Evolutionary conservation across 2,113 vertebrate genomes (phyloP).

Genomic region (Mustelus asterias): DNA sequence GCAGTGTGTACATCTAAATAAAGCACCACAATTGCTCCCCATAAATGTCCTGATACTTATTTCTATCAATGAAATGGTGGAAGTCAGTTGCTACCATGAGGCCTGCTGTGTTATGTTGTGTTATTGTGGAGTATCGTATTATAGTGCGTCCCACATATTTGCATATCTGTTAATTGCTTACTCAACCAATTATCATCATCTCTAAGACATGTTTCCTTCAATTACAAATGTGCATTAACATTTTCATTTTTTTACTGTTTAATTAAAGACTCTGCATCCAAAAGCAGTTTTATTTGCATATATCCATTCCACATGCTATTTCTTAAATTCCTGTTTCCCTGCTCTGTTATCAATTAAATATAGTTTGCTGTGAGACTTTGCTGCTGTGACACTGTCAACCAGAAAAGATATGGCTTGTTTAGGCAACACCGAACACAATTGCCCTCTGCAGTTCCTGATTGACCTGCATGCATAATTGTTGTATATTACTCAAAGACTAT

Average conservation of each 20-base stretch:
- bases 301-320: background rate
- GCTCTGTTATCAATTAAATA: background rate
- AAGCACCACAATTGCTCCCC: background rate
- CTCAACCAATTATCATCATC: slow-evolving; percentile 18
- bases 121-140: background rate
- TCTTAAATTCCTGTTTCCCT: background rate
- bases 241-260: slow-evolving; percentile 17
- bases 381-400: background rate
- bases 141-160: background rate
- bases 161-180: background rate
- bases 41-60: background rate
- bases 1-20: background rate
- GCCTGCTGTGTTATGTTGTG: background rate
- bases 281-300: background rate
- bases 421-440: background rate
- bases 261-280: background rate
- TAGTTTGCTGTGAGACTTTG: background rate
- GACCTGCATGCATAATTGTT: background rate
- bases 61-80: background rate
- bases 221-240: background rate
- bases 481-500: background rate
- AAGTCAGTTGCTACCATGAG: background rate
- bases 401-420: slow-evolving; percentile 7
- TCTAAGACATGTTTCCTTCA: background rate
- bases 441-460: background rate